Base-by-base conservation (phyloP, 1,140 invertebrate genomes). In the Lepidotrigona ventralis region DNA sequence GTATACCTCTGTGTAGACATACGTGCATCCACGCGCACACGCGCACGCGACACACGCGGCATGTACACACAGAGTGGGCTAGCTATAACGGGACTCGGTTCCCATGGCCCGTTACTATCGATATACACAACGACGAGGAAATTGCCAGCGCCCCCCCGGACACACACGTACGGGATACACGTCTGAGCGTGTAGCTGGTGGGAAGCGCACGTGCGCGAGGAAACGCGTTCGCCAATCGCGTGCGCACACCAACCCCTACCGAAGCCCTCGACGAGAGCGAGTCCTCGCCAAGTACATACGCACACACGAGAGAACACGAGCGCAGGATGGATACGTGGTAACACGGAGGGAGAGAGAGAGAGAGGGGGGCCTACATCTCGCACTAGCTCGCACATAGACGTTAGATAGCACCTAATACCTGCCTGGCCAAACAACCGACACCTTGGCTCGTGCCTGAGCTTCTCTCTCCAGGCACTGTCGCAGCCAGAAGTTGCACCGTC, bases 41-140 rank as follows among this genome's bases (percentile, higher is more conserved):
- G n/a, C 60, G 23, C 12, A 14, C 56, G 21, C 2, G 9, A 60
- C 26, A 56, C 33, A 54, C 17, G 29, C 58, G n/a, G 29, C 26
- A 9, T 12, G 17, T 66, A 33, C 26, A 26, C 39, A 76, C 33
- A 26, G 23, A 17, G 64, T 33, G 74, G 60, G 23, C 15, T 21
- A 17, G 63, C 63, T 87, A 60, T 78, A 87, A 88, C 82, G 72
- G 54, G 73, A 64, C 63, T 70, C 53, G 26, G 56, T 56, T 64
- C 73, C 85, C 46, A 51, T 58, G 71, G 60, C 46, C 53, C 64
- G 85, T 12, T 60, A 58, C 79, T 69, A 80, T 86, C 76, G 68
- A 79, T 89, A 81, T 87, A 79, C 85, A 90, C 88, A 87, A 84
- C 89, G 82, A 88, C 85, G 54, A 29, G 75, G 87, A 91, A 91